A percentile compares a stretch with the other conserved stretches of the same genome.
Conservation (phyloP, 2,888 invertebrate species). For the Epirrhoe alternata region DNA sequence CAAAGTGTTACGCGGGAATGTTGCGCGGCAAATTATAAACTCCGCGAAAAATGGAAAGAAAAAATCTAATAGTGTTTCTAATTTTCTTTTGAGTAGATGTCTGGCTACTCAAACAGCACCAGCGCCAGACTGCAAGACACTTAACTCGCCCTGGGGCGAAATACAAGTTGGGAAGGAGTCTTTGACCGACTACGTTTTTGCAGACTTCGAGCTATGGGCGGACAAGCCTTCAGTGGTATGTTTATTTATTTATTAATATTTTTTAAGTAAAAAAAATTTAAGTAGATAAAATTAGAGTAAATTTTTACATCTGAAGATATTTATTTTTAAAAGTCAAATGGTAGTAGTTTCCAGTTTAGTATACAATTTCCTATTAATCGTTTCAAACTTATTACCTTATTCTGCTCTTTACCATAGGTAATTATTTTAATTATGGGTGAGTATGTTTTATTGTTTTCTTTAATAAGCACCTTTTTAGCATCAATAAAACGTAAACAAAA, state of each 20-base stretch:
- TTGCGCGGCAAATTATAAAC: conserved; percentile 71
- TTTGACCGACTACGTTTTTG: conserved; percentile 86
- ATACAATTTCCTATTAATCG: neutral
- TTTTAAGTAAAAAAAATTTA: neutral
- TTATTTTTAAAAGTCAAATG: too few species aligned
- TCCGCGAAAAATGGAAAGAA: conserved; percentile 61
- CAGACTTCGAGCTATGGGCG: conserved; percentile 82
- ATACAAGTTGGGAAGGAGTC: conserved; percentile 83
- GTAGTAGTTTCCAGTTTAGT: too few species aligned
- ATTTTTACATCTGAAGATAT: too few species aligned
- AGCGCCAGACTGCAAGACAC: conserved; percentile 62
- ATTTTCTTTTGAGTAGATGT: conserved; percentile 56
- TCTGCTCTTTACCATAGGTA: neutral
- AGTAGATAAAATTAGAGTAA: too few species aligned
- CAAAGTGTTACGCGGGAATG: conserved; percentile 77
- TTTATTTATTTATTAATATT: conserved; percentile 44
- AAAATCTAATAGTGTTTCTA: conserved; percentile 29
- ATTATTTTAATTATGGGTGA: neutral
- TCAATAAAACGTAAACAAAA: conserved; percentile 10
- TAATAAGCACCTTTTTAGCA: neutral
- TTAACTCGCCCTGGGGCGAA: conserved; percentile 79
- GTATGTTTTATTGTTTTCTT: neutral
- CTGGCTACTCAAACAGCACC: conserved; percentile 68
- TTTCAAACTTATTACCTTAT: neutral
- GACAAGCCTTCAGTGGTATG: conserved; percentile 88